phyloP scores from a whole-genome alignment of 2,888 invertebrate genomes.

The Folsomia manolachei region DNA sequence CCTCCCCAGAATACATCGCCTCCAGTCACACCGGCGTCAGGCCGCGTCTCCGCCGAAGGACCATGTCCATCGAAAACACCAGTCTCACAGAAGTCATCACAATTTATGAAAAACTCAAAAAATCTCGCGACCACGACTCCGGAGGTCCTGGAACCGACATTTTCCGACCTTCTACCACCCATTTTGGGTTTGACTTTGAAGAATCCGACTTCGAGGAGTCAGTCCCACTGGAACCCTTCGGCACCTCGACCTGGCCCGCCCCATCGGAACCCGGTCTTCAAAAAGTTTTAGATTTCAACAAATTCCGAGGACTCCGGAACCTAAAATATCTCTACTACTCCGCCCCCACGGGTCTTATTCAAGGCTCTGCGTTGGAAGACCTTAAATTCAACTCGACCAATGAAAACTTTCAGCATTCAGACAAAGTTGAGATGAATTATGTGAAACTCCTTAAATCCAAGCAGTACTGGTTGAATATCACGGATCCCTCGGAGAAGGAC shows the following conservation, averaged over 20 bases:
- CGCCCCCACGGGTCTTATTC: slow-evolving; percentile 9
- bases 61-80: slow-evolving; percentile 14
- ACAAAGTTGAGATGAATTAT: neutral
- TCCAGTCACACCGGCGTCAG: neutral
- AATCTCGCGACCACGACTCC: slow-evolving; percentile 2
- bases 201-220: slow-evolving; percentile 3
- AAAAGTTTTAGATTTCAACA: slow-evolving; percentile 17
- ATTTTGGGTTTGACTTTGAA: neutral
- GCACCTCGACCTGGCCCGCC: neutral
- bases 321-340: slow-evolving; percentile 17
- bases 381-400: neutral
- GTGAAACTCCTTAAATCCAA: slow-evolving; percentile 11
- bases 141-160: neutral
- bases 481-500: slow-evolving; percentile 16
- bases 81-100: slow-evolving; percentile 21
- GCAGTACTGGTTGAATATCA: slow-evolving; percentile 21
- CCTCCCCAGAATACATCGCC: neutral
- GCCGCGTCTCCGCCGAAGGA: neutral
- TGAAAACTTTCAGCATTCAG: neutral
- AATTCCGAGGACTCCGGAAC: neutral
- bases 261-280: neutral
- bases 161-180: neutral
- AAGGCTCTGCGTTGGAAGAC: neutral
- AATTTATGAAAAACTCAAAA: slow-evolving; percentile 21
- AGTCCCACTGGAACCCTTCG: neutral